phyloP scores from a whole-genome alignment of 2,797 vertebrate species.

The Kryptolebias ocellatus region DNA sequence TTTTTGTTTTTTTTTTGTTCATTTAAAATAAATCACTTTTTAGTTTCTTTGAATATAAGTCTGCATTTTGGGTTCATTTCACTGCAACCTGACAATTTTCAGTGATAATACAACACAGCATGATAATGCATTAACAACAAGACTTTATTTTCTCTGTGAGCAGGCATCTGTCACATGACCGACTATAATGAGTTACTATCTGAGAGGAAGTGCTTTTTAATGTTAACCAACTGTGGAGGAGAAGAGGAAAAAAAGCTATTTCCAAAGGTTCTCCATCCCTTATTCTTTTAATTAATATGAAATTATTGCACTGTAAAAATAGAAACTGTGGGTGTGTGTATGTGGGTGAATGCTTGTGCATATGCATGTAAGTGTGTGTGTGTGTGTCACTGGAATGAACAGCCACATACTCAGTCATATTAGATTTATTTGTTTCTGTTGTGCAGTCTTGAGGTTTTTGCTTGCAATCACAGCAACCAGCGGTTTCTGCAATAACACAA shows the following conservation, averaged over 20 bases:
- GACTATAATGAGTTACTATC: constrained; percentile 44
- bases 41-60: too few species aligned
- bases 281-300: constrained; percentile 58
- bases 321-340: constrained; percentile 20
- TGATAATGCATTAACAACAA: background rate
- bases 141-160: constrained; percentile 20
- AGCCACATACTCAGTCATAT: background rate
- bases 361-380: constrained; percentile 12
- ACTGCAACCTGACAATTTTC: background rate
- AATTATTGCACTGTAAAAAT: constrained; percentile 59
- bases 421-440: constrained; percentile 13
- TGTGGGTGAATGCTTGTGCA: background rate
- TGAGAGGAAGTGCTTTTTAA: constrained; percentile 60
- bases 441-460: constrained; percentile 21
- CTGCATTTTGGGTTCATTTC: too few species aligned
- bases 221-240: constrained; percentile 40
- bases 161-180: constrained; percentile 43
- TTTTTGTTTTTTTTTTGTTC: too few species aligned
- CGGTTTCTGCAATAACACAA: constrained; percentile 15
- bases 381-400: background rate
- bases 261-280: constrained; percentile 56
- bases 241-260: constrained; percentile 51
- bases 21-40: too few species aligned
- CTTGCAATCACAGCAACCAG: background rate
- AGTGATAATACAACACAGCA: background rate